Evolutionary conservation across 2,888 invertebrate genomes (phyloP), one percentile per base, ranked within the genome.

Genomic region (Mayetiola destructor): DNA sequence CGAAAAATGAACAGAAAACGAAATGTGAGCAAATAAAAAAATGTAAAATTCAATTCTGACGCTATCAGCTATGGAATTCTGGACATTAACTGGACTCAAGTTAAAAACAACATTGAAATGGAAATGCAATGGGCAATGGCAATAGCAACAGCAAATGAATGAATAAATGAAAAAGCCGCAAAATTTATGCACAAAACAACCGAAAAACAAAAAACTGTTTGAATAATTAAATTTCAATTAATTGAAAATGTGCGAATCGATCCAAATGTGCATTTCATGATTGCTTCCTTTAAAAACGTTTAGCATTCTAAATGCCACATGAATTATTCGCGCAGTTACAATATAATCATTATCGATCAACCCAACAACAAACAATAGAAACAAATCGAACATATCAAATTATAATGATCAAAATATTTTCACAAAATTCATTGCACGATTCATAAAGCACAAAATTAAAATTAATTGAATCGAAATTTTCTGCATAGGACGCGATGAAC

Each of bases 141-240:
- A 14, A 36, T 4, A 36, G n/a, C 4, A 36, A 36, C 16, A 12
- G 39, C 14, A 6, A 4, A 23, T n/a, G n/a, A n/a, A n/a, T n/a
- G 23, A 23, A 8, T 23, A 21, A 4, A 42, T 12, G 10, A 23
- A 42, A 18, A 9, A 5, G 5, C 39, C 18, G 2, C 16, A 16
- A 40, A 3, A 40, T 20, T 20, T 5, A 18, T 23, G 23, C 23
- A 42, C 42, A 27, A n/a, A 27, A 23, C 27, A 48, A 23, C 8
- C 27, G 27, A 48, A 27, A n/a, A n/a, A n/a, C n/a, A 27, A 27
- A 48, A 48, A 48, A 27, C n/a, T 27, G 27, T 9, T 48, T 27
- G 4, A 48, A 48, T 48, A 48, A 48, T 48, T 48, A 27, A 48
- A 27, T 27, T 48, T 27, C 48, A 48, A 48, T 48, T 27, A 27